phyloP scores from a whole-genome alignment of 1,140 invertebrate genomes.

The Bradysia coprophila region DNA sequence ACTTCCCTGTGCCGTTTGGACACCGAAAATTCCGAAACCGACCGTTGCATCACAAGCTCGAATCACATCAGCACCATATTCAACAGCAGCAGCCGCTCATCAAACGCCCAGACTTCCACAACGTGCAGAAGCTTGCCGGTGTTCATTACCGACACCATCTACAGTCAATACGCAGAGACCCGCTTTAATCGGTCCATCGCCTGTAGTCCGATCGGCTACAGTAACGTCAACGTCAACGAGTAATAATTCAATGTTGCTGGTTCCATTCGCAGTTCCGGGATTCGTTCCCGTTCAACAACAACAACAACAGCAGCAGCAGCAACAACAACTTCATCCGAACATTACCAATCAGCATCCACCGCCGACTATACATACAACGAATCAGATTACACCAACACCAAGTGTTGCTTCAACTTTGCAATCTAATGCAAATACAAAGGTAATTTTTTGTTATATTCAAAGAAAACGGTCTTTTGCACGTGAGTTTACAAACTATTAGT shows the following conservation, averaged over 20 bases:
- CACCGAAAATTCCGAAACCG: constrained; percentile 3
- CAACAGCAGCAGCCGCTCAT: neutral
- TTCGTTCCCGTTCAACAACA: constrained; percentile 3
- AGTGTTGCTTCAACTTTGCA: too few species aligned
- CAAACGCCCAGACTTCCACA: neutral
- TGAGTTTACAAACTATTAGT: too few species aligned
- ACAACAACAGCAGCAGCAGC: neutral
- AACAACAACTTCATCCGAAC: too few species aligned
- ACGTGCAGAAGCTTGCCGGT: neutral
- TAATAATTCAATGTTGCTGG: constrained; percentile 3
- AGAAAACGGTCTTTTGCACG: too few species aligned
- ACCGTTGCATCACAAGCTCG: neutral
- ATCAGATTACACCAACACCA: too few species aligned
- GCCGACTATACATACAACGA: too few species aligned
- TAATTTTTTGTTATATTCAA: too few species aligned
- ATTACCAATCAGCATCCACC: too few species aligned
- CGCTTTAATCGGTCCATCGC: neutral
- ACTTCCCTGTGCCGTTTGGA: constrained; percentile 4
- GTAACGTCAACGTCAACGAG: neutral
- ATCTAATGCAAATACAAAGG: too few species aligned
- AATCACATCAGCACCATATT: neutral
- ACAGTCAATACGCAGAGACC: neutral
- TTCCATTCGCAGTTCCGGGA: constrained; percentile 4
- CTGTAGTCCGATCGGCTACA: neutral
- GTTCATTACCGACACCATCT: neutral